These are phyloP conservation scores for Apamea epomidion DNA, from an alignment of 2,888 invertebrate genomes.

Conservation along the genomic window DNA sequence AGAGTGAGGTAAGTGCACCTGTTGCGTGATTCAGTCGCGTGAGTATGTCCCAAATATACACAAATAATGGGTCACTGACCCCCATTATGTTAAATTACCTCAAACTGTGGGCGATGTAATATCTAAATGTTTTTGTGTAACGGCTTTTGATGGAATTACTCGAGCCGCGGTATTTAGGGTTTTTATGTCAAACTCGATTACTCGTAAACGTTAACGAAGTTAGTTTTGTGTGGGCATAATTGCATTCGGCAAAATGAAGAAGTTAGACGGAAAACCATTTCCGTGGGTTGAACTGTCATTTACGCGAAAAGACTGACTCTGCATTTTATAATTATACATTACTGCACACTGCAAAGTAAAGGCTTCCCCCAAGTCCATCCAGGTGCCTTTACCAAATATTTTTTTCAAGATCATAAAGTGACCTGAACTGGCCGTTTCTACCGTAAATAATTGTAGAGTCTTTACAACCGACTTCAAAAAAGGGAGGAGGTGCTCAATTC, in stretches of 20 bases:
- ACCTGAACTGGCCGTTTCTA: neutral
- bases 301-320: neutral
- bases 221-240: constrained; percentile 13
- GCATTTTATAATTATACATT: neutral
- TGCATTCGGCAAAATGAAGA: neutral
- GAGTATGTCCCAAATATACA: constrained; percentile 61
- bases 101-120: constrained; percentile 52
- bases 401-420: neutral
- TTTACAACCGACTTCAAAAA: too few species aligned
- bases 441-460: neutral
- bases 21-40: constrained; percentile 69
- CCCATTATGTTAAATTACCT: constrained; percentile 64
- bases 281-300: neutral
- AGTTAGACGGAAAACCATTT: neutral
- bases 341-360: neutral
- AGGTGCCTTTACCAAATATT: neutral
- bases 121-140: constrained; percentile 53
- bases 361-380: neutral
- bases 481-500: too few species aligned
- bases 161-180: constrained; percentile 28
- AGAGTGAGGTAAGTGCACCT: constrained; percentile 57
- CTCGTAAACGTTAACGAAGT: constrained; percentile 8
- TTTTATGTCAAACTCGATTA: neutral
- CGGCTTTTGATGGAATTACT: constrained; percentile 57
- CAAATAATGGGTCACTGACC: constrained; percentile 63